phyloP scores from a whole-genome alignment of 2,113 vertebrate species.

The Leptobrachium leishanense region DNA sequence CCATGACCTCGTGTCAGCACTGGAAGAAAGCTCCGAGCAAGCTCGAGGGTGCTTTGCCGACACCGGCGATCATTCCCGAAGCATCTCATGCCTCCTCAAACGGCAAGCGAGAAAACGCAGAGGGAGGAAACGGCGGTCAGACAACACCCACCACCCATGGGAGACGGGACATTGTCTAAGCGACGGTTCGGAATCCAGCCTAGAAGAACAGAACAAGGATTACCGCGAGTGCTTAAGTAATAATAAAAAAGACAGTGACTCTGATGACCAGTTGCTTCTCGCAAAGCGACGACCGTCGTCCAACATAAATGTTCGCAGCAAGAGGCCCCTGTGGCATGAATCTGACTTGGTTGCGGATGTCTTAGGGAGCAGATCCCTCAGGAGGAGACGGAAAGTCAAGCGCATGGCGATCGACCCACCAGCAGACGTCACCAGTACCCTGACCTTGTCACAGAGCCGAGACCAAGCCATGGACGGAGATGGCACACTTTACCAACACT shows the following conservation, averaged over 20 bases:
- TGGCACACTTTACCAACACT: conserved; percentile 63
- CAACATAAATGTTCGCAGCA: conserved; percentile 71
- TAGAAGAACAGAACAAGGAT: conserved; percentile 81
- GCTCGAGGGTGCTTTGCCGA: conserved; percentile 91
- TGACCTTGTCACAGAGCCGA: conserved; percentile 68
- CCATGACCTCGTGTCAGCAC: conserved; percentile 93
- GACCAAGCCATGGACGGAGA: conserved; percentile 75
- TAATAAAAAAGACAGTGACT: conserved; percentile 86
- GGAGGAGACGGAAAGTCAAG: conserved; percentile 90
- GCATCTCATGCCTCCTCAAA: conserved; percentile 86
- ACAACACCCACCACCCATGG: conserved; percentile 87
- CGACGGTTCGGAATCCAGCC: conserved; percentile 94
- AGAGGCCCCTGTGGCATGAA: conserved; percentile 74
- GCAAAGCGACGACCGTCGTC: conserved; percentile 77
- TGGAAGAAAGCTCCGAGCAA: conserved; percentile 98
- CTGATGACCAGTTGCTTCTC: conserved; percentile 87
- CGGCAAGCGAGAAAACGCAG: conserved; percentile 92
- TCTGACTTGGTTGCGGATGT: conserved; percentile 74
- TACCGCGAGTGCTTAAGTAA: conserved; percentile 69
- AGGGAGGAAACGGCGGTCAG: conserved; percentile 88
- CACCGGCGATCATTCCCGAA: conserved; percentile 85
- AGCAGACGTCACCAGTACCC: conserved; percentile 71
- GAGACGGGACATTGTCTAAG: conserved; percentile 88
- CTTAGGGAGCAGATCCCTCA: conserved; percentile 80
- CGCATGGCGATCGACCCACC: conserved; percentile 94